These are phyloP conservation scores for Oreochromis mossambicus DNA, from an alignment of 2,797 vertebrate genomes.

Conservation along the genomic window DNA sequence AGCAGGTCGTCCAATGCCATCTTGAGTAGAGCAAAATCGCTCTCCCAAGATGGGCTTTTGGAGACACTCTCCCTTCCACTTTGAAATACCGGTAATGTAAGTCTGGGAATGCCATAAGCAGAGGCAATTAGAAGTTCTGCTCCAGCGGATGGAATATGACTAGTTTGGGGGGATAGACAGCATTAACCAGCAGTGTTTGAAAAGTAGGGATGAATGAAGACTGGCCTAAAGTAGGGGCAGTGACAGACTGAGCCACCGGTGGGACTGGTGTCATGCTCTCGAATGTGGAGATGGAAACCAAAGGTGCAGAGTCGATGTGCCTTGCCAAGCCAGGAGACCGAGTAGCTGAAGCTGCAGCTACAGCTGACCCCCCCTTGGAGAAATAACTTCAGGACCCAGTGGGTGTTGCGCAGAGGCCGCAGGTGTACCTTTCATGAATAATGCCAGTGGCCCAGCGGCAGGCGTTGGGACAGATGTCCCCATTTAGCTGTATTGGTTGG, in stretches of 20 bases:
- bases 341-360: background rate
- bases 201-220: background rate
- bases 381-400: background rate
- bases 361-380: background rate
- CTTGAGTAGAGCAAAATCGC: background rate
- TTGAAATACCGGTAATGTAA: background rate
- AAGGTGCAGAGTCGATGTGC: background rate
- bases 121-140: too few species aligned
- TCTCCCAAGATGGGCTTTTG: background rate
- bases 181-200: background rate
- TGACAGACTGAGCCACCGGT: background rate
- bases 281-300: background rate
- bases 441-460: background rate
- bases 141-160: too few species aligned
- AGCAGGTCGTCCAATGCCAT: background rate
- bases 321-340: background rate
- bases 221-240: background rate
- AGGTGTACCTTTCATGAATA: background rate
- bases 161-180: too few species aligned
- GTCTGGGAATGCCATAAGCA: too few species aligned
- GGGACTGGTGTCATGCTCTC: background rate
- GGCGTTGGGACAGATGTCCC: background rate
- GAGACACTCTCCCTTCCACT: background rate
- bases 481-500: background rate
- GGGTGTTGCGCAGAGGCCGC: accelerated